Evolutionary conservation across 2,113 vertebrate species (phyloP).

Genomic region (Malurus elegans): DNA sequence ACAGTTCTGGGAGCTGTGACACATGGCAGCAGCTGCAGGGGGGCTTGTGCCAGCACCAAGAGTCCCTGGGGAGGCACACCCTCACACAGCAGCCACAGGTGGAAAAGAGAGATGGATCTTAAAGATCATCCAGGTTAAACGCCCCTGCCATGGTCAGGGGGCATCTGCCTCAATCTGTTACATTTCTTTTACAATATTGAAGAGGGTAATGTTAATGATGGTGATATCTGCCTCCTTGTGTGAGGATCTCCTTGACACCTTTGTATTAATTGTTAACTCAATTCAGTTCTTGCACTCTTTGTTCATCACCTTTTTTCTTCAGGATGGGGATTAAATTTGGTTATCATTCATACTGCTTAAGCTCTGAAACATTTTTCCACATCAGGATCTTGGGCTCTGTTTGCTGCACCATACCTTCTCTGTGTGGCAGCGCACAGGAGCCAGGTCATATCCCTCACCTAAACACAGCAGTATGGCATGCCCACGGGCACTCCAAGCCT

Average conservation of each 20-base stretch:
- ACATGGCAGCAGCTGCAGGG: neutral
- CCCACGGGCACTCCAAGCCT: rapidly evolving
- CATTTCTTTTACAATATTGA: neutral
- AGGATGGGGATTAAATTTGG: neutral
- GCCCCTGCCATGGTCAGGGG: too few species aligned
- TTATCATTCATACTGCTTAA: neutral
- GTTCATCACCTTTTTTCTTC: neutral
- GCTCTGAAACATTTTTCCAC: neutral
- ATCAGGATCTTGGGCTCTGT: neutral
- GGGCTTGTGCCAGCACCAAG: neutral
- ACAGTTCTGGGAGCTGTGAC: neutral
- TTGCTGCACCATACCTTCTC: neutral
- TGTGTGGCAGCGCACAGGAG: neutral
- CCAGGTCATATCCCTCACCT: neutral
- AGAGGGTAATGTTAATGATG: neutral
- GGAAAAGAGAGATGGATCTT: neutral
- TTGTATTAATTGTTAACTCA: neutral
- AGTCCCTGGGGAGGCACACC: too few species aligned
- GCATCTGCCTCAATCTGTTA: neutral
- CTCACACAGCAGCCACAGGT: neutral
- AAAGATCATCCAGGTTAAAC: neutral
- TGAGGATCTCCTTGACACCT: neutral
- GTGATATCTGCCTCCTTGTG: neutral
- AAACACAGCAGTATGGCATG: neutral
- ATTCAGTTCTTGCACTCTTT: neutral